phyloP scores from a whole-genome alignment of 1,140 invertebrate species.

The Drosophila leontia region DNA sequence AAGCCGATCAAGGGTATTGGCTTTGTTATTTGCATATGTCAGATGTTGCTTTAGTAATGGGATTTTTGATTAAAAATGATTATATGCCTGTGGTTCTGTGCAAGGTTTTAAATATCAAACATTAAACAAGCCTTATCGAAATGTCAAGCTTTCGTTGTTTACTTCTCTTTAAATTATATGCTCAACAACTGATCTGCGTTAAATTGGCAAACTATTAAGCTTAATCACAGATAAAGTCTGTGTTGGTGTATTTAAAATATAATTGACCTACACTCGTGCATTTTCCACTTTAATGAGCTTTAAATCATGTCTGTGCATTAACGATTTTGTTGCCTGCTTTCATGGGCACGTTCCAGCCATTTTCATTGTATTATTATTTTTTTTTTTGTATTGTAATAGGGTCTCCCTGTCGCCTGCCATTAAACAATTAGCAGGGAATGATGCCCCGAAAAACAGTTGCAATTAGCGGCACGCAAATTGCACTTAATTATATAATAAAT shows the following conservation, averaged over 20 bases:
- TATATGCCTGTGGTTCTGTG: neutral
- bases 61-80: constrained; percentile 16
- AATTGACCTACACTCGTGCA: constrained; percentile 19
- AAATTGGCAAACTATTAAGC: constrained; percentile 19
- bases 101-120: constrained; percentile 2
- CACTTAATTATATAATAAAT: constrained; percentile 80
- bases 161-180: constrained; percentile 9
- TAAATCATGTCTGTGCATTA: constrained; percentile 37
- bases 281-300: constrained; percentile 36
- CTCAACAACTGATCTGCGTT: neutral
- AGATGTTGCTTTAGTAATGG: constrained; percentile 14
- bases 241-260: constrained; percentile 2
- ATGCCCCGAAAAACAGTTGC: constrained; percentile 63
- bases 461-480: constrained; percentile 72
- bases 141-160: neutral
- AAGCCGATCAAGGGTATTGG: constrained; percentile 13
- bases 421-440: constrained; percentile 66
- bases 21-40: constrained; percentile 30
- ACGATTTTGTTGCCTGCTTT: constrained; percentile 28
- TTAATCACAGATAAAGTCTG: constrained; percentile 6
- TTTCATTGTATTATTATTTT: constrained; percentile 19
- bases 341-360: constrained; percentile 13
- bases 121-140: neutral
- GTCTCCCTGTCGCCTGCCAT: constrained; percentile 29
- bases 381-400: constrained; percentile 4